Conservation (phyloP, 2,888 invertebrate genomes). For the Lacanobia wlatinum region DNA sequence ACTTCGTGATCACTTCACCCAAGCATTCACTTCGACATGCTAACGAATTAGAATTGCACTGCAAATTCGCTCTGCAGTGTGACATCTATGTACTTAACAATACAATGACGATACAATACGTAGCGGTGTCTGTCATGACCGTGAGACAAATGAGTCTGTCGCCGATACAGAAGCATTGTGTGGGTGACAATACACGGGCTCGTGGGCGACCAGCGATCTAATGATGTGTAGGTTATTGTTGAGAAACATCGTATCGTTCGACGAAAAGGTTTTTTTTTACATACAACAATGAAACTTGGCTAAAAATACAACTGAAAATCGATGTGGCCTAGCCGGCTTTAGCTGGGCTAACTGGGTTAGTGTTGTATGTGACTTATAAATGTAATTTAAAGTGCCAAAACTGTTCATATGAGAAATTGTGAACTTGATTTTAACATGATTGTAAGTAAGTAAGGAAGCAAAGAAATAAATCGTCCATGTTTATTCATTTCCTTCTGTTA, state of each 20-base stretch:
- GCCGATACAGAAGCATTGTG: constrained; percentile 28
- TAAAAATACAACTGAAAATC: constrained; percentile 7
- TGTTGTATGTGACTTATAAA: neutral
- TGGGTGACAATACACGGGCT: constrained; percentile 15
- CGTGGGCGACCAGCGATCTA: constrained; percentile 1
- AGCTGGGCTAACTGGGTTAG: neutral
- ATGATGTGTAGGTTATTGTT: constrained; percentile 39
- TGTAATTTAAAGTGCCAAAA: too few relatives aligned
- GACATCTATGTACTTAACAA: neutral
- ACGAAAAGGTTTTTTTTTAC: neutral
- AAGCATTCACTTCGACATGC: too few relatives aligned
- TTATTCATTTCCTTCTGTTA: neutral
- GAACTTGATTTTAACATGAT: too few relatives aligned
- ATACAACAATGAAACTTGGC: neutral
- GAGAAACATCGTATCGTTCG: constrained; percentile 8
- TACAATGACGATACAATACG: constrained; percentile 7
- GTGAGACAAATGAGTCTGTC: constrained; percentile 49
- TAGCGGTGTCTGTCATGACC: neutral
- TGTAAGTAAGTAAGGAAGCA: too few relatives aligned
- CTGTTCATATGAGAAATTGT: neutral
- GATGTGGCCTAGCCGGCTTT: too few relatives aligned
- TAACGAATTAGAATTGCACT: too few relatives aligned
- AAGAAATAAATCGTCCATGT: too few relatives aligned
- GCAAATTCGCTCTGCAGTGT: neutral
- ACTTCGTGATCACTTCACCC: too few relatives aligned